Evolutionary conservation across 2,888 invertebrate species (phyloP), one percentile per base, ranked within the genome.

Genomic region (Nymphalis polychloros): DNA sequence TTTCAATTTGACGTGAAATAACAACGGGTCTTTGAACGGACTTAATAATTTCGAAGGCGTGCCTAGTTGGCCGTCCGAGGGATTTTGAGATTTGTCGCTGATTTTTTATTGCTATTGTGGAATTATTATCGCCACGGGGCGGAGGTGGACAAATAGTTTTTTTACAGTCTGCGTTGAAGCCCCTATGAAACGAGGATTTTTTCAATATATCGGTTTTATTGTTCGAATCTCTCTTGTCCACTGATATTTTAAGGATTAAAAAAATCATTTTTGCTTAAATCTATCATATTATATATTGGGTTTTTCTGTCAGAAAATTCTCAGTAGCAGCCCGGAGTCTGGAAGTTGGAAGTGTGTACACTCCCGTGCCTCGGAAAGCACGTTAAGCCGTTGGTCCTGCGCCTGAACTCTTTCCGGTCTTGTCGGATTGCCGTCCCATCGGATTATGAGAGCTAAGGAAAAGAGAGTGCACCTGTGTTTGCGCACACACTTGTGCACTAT

Each of bases 41-140:
- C 85, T 90, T 90, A 90, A 86, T 86, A 85, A 90, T 90, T 90
- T 90, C 81, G 84, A 87, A 89, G 87, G 88, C 92, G 91, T 92
- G 91, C 89, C 84, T 88, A 86, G 89, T 89, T 91, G 89, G 83
- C 81, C 79, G 87, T 84, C 81, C 80, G 77, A 72, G 81, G 90
- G 91, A 90, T 92, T 90, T 88, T 78, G 82, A 84, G 88, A 89
- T 89, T 90, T 87, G 87, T 85, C 80, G 82, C 73, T 77, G 84
- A 83, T 85, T 90, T 91, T 90, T 90, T 90, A 90, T 89, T 86
- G 86, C 79, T 78, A 81, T 86, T 84, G 85, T 76, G 79, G 82
- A 81, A 84, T 88, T 89, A 87, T 88, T 87, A 86, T 87, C 84
- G 84, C 87, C 79, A 75, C 81, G 76, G 81, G 86, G 82, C 78